Evolutionary conservation across 2,113 vertebrate species (phyloP), one percentile per base, ranked within the genome.

Genomic region (Ceyx cyanopectus): DNA sequence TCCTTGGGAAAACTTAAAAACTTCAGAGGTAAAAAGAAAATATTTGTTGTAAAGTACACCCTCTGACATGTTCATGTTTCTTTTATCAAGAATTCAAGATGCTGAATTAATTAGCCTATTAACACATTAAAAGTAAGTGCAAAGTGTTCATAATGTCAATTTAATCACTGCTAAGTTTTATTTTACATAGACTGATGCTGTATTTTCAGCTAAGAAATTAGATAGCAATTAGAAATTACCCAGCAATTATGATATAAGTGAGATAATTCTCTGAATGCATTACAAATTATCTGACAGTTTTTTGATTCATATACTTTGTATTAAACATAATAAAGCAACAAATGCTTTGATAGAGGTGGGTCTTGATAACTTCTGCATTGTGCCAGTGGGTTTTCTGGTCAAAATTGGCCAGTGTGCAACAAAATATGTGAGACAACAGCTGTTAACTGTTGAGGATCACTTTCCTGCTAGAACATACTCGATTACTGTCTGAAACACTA

Each of bases 141-240:
- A 96, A 95, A 95, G 75, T 93, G 86, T 87, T 97, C 95, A 93
- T 81, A 89, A 84, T 79, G 95, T 91, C 94, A 94, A 87, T 87
- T 86, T 93, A 94, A 96, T 94, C 93, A 96, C 83, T 94, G 95
- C 69, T 83, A 62, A 91, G 37, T 95, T 96, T 93, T 94, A 73
- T 68, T 95, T 97, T 97, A 92, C 53, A 91, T n/a, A 92, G 78
- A 81, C 75, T 87, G 91, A 83, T 87, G 78, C 22, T 77, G 19
- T 92, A 96, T 85, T 97, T 96, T 75, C 70, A 97, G 65, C 73
- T 87, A 95, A 96, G 92, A 94, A 96, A 97, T 93, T 94, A 95
- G 65, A 86, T 6, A 90, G 81, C 32, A 97, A 97, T 97, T 97
- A 95, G 91, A 96, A 97, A 85, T 97, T 96, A 94, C 80, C 41